A percentile compares a stretch with the other conserved stretches of the same genome.
Evolutionary conservation across 2,797 vertebrate species (phyloP).

Genomic region (Setipinna tenuifilis): DNA sequence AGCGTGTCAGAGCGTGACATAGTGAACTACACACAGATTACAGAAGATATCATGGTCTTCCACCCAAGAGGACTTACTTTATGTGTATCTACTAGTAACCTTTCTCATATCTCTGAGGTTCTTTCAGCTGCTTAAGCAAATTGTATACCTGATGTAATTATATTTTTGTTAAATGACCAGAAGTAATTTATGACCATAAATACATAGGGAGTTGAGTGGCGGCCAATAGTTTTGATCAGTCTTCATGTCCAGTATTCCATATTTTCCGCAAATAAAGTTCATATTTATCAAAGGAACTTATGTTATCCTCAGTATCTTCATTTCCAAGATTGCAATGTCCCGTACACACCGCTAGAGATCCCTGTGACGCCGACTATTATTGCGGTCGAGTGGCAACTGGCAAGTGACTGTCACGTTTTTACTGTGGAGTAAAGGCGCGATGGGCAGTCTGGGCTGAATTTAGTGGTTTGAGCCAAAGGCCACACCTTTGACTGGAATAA

Average conservation of each 20-base stretch:
- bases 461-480: too few relatives aligned
- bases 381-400: too few relatives aligned
- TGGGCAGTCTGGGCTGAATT: too few relatives aligned
- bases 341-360: neutral
- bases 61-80: neutral
- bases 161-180: conserved; percentile 21
- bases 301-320: neutral
- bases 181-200: conserved; percentile 23
- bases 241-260: conserved; percentile 14
- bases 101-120: neutral
- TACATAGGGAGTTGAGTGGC: neutral
- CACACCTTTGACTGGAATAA: too few relatives aligned
- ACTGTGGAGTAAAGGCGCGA: too few relatives aligned
- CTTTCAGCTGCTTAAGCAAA: conserved; percentile 1
- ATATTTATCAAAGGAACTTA: conserved; percentile 6
- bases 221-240: neutral
- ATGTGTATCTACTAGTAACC: conserved; percentile 37
- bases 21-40: neutral
- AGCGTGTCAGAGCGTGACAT: neutral
- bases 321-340: neutral
- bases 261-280: conserved; percentile 21
- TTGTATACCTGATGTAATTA: conserved; percentile 9
- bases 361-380: neutral
- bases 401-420: too few relatives aligned
- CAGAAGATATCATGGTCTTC: conserved; percentile 1